Evolutionary conservation across 2,797 vertebrate species (phyloP).

Genomic region (Cirrhinus molitorella): DNA sequence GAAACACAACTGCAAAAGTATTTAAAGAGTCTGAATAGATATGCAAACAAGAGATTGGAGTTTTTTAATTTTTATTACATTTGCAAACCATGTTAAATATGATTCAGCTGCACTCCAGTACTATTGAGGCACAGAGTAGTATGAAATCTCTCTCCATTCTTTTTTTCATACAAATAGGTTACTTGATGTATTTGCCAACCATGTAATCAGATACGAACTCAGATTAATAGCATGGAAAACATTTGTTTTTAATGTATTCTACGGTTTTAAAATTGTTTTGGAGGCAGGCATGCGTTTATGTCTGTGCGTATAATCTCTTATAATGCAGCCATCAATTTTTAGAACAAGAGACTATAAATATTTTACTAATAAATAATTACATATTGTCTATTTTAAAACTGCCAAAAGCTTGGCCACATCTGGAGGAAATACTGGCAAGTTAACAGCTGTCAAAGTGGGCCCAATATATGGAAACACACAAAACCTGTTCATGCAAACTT

Average conservation of each 20-base stretch:
- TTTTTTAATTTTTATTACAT: conserved; percentile 15
- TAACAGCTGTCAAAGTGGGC: not conserved
- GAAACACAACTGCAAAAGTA: not conserved
- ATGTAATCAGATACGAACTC: not conserved
- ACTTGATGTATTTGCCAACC: not conserved
- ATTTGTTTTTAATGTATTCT: not conserved
- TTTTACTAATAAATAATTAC: not conserved
- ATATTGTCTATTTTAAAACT: not conserved
- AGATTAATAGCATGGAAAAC: not conserved
- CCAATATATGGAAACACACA: not conserved
- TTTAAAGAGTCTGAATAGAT: not conserved
- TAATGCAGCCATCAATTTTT: not conserved
- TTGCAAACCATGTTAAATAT: not conserved
- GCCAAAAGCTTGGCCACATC: not conserved
- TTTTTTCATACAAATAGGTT: not conserved
- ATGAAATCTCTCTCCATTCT: not conserved
- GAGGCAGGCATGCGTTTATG: not conserved
- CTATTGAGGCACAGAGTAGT: not conserved
- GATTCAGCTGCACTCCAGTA: not conserved
- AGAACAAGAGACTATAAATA: not conserved
- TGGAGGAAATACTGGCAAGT: not conserved
- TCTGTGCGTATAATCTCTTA: not conserved
- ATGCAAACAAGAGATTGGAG: not conserved
- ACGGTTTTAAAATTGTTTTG: not conserved
- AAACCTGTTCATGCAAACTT: not conserved